phyloP scores from a whole-genome alignment of 2,888 invertebrate genomes.

The Spilosoma lubricipeda region DNA sequence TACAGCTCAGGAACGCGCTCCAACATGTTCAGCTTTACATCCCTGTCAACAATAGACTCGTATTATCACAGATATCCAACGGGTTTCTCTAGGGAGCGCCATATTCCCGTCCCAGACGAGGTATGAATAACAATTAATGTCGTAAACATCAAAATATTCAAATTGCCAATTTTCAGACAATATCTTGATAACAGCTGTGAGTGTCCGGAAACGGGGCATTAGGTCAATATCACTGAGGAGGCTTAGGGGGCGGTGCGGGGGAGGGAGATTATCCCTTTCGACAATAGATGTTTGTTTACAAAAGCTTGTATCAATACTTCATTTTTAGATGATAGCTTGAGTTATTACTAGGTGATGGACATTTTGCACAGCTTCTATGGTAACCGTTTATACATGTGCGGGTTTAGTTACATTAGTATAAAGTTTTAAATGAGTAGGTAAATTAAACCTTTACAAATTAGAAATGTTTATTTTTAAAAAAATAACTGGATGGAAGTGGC shows the following conservation, averaged over 20 bases:
- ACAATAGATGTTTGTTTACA: slow-evolving; percentile 13
- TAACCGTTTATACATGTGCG: not conserved
- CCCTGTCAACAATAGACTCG: slow-evolving; percentile 84
- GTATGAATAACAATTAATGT: slow-evolving; percentile 19
- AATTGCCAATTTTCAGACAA: slow-evolving; percentile 32
- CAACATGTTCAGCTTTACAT: slow-evolving; percentile 94
- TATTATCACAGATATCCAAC: not conserved
- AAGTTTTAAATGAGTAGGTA: not conserved
- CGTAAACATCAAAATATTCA: slow-evolving; percentile 28
- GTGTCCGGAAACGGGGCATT: slow-evolving; percentile 38
- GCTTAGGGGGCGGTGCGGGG: not conserved
- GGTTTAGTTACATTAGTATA: not conserved
- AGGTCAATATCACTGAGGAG: slow-evolving; percentile 30
- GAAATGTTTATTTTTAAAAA: not conserved
- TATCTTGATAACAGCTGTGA: slow-evolving; percentile 26
- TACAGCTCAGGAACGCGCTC: slow-evolving; percentile 91
- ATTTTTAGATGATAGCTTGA: not conserved
- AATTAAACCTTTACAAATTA: not conserved
- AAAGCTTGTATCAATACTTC: slow-evolving; percentile 4
- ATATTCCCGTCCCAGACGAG: not conserved
- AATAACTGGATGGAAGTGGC: not conserved
- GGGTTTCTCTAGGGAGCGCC: not conserved
- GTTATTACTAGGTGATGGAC: not conserved
- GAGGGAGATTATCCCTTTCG: slow-evolving; percentile 6
- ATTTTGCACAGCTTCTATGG: not conserved